Percentiles rank a stretch among this genome's conserved stretches.
phyloP scores from a whole-genome alignment of 2,797 vertebrate genomes.

The Rallus crepitans region DNA sequence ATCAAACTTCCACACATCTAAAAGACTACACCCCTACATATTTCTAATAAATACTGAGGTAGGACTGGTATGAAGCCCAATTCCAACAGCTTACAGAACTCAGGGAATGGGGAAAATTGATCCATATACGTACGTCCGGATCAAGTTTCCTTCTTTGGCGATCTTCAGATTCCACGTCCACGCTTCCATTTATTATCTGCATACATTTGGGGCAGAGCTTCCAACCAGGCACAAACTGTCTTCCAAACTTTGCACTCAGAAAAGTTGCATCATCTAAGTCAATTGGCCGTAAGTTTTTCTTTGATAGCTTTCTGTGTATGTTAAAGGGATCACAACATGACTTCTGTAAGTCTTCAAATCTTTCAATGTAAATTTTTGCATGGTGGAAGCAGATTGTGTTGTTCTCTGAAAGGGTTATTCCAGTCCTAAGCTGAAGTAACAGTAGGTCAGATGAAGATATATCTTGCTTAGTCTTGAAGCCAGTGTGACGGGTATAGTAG shows the following conservation, averaged over 20 bases:
- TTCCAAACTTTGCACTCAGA: slow-evolving; percentile 81
- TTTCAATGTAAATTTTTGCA: slow-evolving; percentile 82
- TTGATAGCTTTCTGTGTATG: slow-evolving; percentile 80
- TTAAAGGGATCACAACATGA: slow-evolving; percentile 84
- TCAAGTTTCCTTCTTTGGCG: slow-evolving; percentile 78
- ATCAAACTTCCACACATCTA: not conserved
- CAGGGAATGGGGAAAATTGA: not conserved
- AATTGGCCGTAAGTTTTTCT: slow-evolving; percentile 80
- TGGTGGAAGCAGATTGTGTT: slow-evolving; percentile 84
- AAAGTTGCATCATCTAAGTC: slow-evolving; percentile 81
- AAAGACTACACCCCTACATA: not conserved
- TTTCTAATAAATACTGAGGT: not conserved
- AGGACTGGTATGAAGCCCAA: not conserved
- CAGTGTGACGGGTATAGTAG: slow-evolving; percentile 77
- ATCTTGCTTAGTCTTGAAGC: slow-evolving; percentile 80
- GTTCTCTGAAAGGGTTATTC: slow-evolving; percentile 78
- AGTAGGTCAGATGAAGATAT: slow-evolving; percentile 78
- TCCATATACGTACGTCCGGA: slow-evolving; percentile 76
- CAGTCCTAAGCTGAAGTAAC: slow-evolving; percentile 81
- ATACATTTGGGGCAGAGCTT: slow-evolving; percentile 83
- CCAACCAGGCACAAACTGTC: slow-evolving; percentile 84
- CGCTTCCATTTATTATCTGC: slow-evolving; percentile 81
- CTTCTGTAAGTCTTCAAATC: slow-evolving; percentile 82
- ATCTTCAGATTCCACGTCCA: slow-evolving; percentile 79
- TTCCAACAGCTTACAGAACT: not conserved